Percentiles rank a stretch among this genome's conserved stretches.
phyloP scores from a whole-genome alignment of 2,888 invertebrate genomes.

The Melolontha melolontha region DNA sequence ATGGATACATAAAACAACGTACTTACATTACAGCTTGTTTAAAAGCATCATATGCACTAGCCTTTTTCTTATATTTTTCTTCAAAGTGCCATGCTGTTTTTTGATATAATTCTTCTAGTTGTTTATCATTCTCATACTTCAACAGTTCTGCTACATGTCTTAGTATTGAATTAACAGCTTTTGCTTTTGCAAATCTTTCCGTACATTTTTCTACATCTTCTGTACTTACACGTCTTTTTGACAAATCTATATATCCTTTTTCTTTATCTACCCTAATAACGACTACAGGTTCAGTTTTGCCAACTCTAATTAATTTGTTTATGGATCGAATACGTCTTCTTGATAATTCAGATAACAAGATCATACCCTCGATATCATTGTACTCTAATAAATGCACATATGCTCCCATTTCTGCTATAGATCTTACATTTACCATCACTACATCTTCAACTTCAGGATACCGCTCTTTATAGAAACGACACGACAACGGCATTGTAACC shows the following conservation, averaged over 20 bases:
- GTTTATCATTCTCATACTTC: conserved; percentile 89
- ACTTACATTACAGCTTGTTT: conserved; percentile 96
- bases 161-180: conserved; percentile 97
- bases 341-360: conserved; percentile 96
- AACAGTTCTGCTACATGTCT: conserved; percentile 97
- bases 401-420: conserved; percentile 99
- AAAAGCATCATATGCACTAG: conserved; percentile 97
- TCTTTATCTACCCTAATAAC: conserved; percentile 99
- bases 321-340: conserved; percentile 98
- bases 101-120: conserved; percentile 94
- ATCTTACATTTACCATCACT: conserved; percentile 98
- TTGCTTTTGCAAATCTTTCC: conserved; percentile 97
- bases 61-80: conserved; percentile 95
- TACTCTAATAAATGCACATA: conserved; percentile 98
- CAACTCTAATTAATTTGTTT: conserved; percentile 98
- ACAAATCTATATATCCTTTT: conserved; percentile 99
- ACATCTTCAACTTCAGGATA: conserved; percentile 99
- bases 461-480: conserved; percentile 96
- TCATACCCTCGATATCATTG: conserved; percentile 99
- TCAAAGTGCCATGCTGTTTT: conserved; percentile 99
- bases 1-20: conserved; percentile 10
- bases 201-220: conserved; percentile 99
- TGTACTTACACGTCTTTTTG: conserved; percentile 97
- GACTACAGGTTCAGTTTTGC: conserved; percentile 98
- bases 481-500: conserved; percentile 86